These are phyloP conservation scores for Cyprinodon variegatus DNA, from an alignment of 2,113 vertebrate species.

Conservation along the genomic window DNA sequence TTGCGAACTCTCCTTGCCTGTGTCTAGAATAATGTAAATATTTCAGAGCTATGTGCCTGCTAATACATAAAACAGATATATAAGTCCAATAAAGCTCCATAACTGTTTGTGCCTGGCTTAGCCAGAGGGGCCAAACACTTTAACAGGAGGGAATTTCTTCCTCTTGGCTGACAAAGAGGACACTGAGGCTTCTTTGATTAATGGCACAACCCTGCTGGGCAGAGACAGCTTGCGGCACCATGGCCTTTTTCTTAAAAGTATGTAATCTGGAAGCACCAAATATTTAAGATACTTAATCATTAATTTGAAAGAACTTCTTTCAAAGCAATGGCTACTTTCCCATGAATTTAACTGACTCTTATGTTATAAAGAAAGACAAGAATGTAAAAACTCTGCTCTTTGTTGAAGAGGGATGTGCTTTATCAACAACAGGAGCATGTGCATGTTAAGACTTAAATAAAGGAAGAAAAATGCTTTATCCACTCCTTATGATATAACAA, in stretches of 20 bases:
- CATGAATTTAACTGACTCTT: not conserved
- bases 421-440: constrained; percentile 16
- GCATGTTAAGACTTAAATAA: constrained; percentile 35
- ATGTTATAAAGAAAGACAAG: not conserved
- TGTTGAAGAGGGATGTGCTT: not conserved
- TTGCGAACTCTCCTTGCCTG: constrained; percentile 74
- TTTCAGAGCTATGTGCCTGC: constrained; percentile 75
- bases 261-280: not conserved
- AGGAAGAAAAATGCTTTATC: constrained; percentile 55
- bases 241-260: constrained; percentile 25
- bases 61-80: constrained; percentile 84
- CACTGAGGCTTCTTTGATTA: constrained; percentile 64
- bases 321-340: constrained; percentile 10
- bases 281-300: constrained; percentile 22
- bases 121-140: constrained; percentile 71
- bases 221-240: constrained; percentile 13
- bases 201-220: constrained; percentile 56
- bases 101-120: constrained; percentile 75
- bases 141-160: constrained; percentile 70
- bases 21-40: constrained; percentile 84
- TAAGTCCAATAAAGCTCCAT: constrained; percentile 82
- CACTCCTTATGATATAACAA: constrained; percentile 11
- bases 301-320: not conserved
- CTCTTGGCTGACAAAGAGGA: constrained; percentile 61
- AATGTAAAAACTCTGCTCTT: not conserved